phyloP scores from a whole-genome alignment of 2,113 vertebrate genomes.

The Tricholaema leucomelas region DNA sequence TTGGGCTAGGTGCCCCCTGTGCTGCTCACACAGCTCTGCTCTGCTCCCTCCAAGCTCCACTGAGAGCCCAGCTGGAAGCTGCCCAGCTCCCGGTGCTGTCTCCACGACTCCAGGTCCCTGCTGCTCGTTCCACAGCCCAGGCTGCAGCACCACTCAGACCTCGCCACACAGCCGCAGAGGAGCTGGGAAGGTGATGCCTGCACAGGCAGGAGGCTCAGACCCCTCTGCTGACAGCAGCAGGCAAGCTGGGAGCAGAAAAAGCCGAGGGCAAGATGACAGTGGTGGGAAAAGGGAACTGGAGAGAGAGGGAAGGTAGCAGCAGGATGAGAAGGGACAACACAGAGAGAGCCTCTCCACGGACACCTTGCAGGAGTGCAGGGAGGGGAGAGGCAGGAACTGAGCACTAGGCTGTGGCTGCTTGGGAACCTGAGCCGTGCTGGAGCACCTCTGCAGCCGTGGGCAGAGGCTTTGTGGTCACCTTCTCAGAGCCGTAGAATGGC shows the following conservation, averaged over 20 bases:
- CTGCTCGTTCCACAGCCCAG: too few relatives aligned
- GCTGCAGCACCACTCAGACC: too few relatives aligned
- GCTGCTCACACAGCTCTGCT: too few relatives aligned
- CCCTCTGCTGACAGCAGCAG: not conserved
- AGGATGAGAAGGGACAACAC: not conserved
- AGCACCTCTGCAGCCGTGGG: not conserved
- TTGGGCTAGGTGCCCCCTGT: too few relatives aligned
- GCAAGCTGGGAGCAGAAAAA: not conserved
- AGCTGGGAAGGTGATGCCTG: not conserved
- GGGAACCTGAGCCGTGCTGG: not conserved
- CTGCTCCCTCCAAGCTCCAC: too few relatives aligned
- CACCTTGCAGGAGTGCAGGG: not conserved
- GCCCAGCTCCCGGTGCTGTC: too few relatives aligned
- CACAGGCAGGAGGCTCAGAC: not conserved
- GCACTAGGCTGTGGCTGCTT: not conserved
- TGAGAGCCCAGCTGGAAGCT: too few relatives aligned
- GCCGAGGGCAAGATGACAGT: not conserved
- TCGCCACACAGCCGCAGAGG: not conserved
- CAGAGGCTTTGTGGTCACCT: not conserved
- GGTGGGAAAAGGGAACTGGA: not conserved
- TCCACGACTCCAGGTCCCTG: too few relatives aligned
- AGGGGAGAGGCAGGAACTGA: not conserved
- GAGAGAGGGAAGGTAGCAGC: not conserved
- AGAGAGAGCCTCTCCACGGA: not conserved
- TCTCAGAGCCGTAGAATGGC: not conserved